Evolutionary conservation across 2,797 vertebrate species (phyloP).

Genomic region (Microhierax caerulescens): DNA sequence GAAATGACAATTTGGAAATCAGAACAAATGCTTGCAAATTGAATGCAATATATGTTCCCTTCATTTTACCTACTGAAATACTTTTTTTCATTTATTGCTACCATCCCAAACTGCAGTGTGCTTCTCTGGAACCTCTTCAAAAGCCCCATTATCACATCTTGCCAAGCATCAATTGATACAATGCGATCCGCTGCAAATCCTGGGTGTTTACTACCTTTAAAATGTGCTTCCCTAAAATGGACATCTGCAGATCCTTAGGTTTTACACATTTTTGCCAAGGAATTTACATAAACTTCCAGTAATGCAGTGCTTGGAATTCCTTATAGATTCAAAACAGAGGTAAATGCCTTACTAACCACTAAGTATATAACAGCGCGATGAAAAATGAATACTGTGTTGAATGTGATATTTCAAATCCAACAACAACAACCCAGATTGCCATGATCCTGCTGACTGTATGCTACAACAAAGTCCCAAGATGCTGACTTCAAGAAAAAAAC

Average conservation of each 20-base stretch:
- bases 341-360: conserved; percentile 34
- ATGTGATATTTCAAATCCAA: conserved; percentile 23
- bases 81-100: not conserved
- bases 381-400: not conserved
- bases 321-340: conserved; percentile 17
- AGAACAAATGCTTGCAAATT: not conserved
- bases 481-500: conserved; percentile 50
- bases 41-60: not conserved
- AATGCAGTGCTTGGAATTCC: not conserved
- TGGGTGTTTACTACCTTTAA: not conserved
- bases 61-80: not conserved
- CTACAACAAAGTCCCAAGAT: not conserved
- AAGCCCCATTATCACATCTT: not conserved
- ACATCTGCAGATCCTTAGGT: not conserved
- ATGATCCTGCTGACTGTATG: conserved; percentile 13
- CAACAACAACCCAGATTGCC: conserved; percentile 5
- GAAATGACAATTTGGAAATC: not conserved
- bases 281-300: conserved; percentile 4
- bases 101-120: rapidly evolving
- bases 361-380: not conserved
- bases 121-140: not conserved
- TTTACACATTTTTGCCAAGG: not conserved
- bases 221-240: not conserved
- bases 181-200: not conserved
- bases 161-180: not conserved